Percentiles rank a stretch among this genome's conserved stretches.
These are phyloP conservation scores for Pimpla rufipes DNA, from an alignment of 2,888 invertebrate species.

Conservation along the genomic window DNA sequence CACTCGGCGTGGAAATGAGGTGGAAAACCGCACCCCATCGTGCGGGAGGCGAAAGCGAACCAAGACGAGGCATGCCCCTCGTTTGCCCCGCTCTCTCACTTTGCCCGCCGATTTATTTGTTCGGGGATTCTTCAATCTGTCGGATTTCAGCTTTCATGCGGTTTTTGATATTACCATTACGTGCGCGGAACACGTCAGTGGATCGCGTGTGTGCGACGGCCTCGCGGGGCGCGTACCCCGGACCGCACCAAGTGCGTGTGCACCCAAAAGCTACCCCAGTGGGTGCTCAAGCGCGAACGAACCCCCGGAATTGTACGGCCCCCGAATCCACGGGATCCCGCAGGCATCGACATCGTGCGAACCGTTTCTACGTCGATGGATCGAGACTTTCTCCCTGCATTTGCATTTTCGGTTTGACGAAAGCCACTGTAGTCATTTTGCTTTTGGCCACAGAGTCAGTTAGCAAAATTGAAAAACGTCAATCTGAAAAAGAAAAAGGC, in stretches of 20 bases:
- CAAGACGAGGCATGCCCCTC: constrained; percentile 34
- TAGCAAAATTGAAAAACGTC: too few species aligned
- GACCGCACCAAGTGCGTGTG: constrained; percentile 10
- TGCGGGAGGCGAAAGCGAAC: constrained; percentile 56
- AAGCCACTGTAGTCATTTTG: neutral
- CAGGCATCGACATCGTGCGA: constrained; percentile 52
- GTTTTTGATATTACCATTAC: constrained; percentile 80
- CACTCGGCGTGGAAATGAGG: constrained; percentile 84
- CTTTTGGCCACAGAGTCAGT: neutral
- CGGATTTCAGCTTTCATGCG: constrained; percentile 76
- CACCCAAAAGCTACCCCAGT: constrained; percentile 23
- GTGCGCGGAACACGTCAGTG: constrained; percentile 20
- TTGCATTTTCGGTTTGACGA: neutral
- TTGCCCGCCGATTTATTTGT: constrained; percentile 69
- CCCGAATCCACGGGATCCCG: constrained; percentile 42
- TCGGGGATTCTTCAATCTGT: constrained; percentile 74
- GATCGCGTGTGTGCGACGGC: constrained; percentile 18
- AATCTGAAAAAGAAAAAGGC: too few species aligned
- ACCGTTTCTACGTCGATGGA: constrained; percentile 43
- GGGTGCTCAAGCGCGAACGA: constrained; percentile 65
- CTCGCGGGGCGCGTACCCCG: constrained; percentile 39
- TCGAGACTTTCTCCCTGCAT: neutral
- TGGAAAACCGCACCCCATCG: constrained; percentile 82
- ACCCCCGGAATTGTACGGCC: constrained; percentile 48
- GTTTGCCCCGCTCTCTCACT: constrained; percentile 73